Evolutionary conservation across 1,140 invertebrate species (phyloP), one percentile per base, ranked within the genome.

Genomic region (Calliopsis andreniformis): DNA sequence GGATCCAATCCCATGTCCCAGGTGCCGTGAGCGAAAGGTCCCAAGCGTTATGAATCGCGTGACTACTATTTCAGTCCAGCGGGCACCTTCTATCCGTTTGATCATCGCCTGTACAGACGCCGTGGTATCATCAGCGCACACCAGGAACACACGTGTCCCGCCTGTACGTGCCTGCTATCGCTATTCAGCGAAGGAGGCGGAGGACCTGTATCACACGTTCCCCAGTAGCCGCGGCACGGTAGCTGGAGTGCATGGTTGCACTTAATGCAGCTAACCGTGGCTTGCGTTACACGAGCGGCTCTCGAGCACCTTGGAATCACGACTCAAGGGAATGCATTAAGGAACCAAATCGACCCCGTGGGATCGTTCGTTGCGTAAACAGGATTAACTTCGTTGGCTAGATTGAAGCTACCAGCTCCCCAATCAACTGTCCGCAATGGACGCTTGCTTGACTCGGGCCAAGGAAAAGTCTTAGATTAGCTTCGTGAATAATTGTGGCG

Each of bases 1-100:
- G n/a, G n/a, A n/a, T n/a, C n/a, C n/a, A n/a, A n/a, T n/a, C n/a
- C n/a, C n/a, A n/a, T n/a, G n/a, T n/a, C n/a, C n/a, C n/a, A 10
- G 10, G 35, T 39, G 35, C 35, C 35, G 35, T 28, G 16, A 1
- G 56, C 28, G 20, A 32, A 42, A 25, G 64, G 43, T 43, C 32
- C 8, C 16, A 58, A 67, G 43, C 23, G 75, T 79, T 75, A 79
- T 20, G 53, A 62, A 68, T 79, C 66, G 49, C 18, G 39, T 23
- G 55, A 20, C 32, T 20, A 51, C 75, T 80, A 80, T 61, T 43
- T 18, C 14, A 20, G 42, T 47, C 42, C 25, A 30, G 1, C 4
- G 4, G 61, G 42, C 10, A 35, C 14, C 42, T 25, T 47, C 10
- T n/a, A 25, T 30, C n/a, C 43, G 32, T 49, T 12, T 30, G 42